Conservation (phyloP, 1,140 invertebrate genomes). For the Heterodera schachtii region DNA sequence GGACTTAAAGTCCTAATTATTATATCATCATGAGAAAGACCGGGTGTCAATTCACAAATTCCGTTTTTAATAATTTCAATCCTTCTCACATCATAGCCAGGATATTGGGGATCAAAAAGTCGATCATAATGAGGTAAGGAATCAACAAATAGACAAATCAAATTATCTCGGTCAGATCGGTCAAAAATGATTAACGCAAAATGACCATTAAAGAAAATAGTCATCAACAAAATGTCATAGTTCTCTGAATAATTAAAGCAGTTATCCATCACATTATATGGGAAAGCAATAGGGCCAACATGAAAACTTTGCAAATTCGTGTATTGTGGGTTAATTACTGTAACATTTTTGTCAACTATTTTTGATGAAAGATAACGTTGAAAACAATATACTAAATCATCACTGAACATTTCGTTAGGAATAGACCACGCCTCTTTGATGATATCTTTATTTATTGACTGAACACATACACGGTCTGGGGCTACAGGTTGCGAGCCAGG, state of each 20-base stretch:
- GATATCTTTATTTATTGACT: neutral
- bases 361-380: neutral
- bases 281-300: neutral
- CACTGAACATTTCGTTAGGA: neutral
- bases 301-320: neutral
- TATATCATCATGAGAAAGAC: neutral
- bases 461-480: neutral
- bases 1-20: neutral
- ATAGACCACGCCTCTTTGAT: neutral
- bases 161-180: neutral
- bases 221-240: conserved; percentile 8
- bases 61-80: neutral
- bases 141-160: neutral
- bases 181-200: conserved; percentile 3
- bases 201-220: neutral
- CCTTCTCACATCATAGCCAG: neutral
- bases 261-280: neutral
- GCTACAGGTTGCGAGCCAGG: neutral
- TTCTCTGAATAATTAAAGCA: conserved; percentile 10
- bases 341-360: neutral
- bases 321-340: neutral
- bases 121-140: neutral
- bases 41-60: conserved; percentile 4
- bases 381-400: neutral
- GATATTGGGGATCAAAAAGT: neutral